phyloP scores from a whole-genome alignment of 2,888 invertebrate genomes.

The Phytoseiulus persimilis region DNA sequence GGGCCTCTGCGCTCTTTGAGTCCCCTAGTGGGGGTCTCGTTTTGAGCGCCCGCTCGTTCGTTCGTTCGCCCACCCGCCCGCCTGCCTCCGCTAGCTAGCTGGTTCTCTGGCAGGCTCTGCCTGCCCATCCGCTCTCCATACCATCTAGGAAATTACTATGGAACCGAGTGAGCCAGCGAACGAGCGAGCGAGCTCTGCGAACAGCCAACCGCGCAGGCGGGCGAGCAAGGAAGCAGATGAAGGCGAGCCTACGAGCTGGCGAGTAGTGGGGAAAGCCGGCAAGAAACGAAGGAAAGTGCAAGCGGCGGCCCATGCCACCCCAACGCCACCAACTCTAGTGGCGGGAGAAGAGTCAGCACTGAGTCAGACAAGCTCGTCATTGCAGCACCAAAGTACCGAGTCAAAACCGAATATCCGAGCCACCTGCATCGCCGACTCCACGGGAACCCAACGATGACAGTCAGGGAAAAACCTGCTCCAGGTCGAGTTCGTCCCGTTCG shows the following conservation, averaged over 20 bases:
- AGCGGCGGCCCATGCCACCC: not conserved
- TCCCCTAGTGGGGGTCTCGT: conserved; percentile 27
- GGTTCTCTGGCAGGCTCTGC: not conserved
- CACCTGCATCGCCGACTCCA: not conserved
- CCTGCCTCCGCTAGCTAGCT: not conserved
- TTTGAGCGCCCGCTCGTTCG: conserved; percentile 34
- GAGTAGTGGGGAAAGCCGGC: not conserved
- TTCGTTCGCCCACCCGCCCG: not conserved
- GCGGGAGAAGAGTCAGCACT: not conserved
- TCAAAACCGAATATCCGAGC: not conserved
- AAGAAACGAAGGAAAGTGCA: not conserved
- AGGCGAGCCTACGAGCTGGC: not conserved
- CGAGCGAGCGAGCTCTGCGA: not conserved
- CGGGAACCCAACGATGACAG: not conserved
- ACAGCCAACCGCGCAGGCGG: not conserved
- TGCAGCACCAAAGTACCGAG: not conserved
- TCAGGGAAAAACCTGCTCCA: no score
- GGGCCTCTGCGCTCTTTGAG: not conserved
- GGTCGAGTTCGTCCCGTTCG: no score
- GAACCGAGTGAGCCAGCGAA: conserved; percentile 10
- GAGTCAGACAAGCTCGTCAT: not conserved
- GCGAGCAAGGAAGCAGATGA: not conserved
- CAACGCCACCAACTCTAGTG: not conserved
- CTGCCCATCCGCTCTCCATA: conserved; percentile 18
- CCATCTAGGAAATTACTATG: conserved; percentile 39